A percentile compares a stretch with the other conserved stretches of the same genome.
These are phyloP conservation scores for Sclerodermus sp. DNA, from an alignment of 2,888 invertebrate genomes.

Conservation along the genomic window DNA sequence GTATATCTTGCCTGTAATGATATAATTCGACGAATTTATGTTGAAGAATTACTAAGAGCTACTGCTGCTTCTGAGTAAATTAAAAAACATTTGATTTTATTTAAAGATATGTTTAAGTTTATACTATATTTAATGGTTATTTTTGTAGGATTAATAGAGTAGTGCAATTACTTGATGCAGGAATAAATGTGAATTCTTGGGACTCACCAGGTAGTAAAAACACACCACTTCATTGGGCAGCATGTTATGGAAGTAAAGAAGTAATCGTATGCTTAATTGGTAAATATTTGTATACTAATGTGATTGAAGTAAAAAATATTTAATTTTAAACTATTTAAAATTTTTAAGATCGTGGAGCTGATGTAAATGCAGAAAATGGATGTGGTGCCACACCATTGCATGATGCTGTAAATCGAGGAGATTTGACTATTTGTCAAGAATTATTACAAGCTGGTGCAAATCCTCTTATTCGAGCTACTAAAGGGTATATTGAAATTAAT, in stretches of 20 bases:
- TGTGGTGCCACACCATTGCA: constrained; percentile 66
- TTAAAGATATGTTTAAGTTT: neutral
- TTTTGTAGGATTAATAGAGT: constrained; percentile 61
- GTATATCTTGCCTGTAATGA: constrained; percentile 60
- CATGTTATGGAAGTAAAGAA: constrained; percentile 64
- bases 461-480: constrained; percentile 58
- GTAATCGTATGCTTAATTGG: constrained; percentile 63
- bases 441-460: constrained; percentile 64
- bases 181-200: constrained; percentile 64
- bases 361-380: constrained; percentile 63
- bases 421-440: constrained; percentile 60
- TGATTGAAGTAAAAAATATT: neutral
- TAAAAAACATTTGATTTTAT: constrained; percentile 5
- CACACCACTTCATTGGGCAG: constrained; percentile 69
- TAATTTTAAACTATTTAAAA: constrained; percentile 2
- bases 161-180: constrained; percentile 63
- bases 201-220: constrained; percentile 65
- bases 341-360: constrained; percentile 61
- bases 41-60: constrained; percentile 64
- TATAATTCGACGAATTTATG: constrained; percentile 61
- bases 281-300: constrained; percentile 33
- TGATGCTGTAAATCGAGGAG: constrained; percentile 64
- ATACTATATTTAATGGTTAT: constrained; percentile 8
- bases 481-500: constrained; percentile 53
- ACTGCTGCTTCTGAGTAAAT: constrained; percentile 66